phyloP scores from a whole-genome alignment of 1,140 invertebrate genomes.

The Drosophila teissieri region DNA sequence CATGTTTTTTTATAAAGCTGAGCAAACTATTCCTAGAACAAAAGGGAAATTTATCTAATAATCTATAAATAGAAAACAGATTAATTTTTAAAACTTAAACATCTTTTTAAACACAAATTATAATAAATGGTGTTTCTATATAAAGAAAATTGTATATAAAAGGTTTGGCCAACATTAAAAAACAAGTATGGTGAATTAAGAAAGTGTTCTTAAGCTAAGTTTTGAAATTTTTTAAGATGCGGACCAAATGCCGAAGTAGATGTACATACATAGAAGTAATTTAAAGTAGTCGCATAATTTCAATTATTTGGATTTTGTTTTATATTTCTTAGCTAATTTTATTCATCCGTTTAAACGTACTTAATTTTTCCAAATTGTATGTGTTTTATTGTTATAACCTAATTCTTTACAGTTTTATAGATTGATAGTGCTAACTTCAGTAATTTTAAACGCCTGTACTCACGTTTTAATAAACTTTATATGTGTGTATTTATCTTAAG shows the following conservation, averaged over 20 bases:
- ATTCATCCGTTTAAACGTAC: conserved; percentile 21
- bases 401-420: conserved; percentile 42
- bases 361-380: conserved; percentile 40
- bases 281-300: conserved; percentile 2
- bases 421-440: conserved; percentile 13
- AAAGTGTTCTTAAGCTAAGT: too few species aligned
- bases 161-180: too few species aligned
- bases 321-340: conserved; percentile 56
- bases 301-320: conserved; percentile 27
- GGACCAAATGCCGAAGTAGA: not conserved
- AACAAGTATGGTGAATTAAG: too few species aligned
- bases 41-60: too few species aligned
- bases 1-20: too few species aligned
- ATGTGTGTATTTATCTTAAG: conserved; percentile 12
- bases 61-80: too few species aligned
- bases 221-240: not conserved
- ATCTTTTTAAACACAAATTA: too few species aligned
- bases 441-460: conserved; percentile 22
- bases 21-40: too few species aligned
- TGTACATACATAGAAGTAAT: not conserved
- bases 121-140: too few species aligned
- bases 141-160: too few species aligned
- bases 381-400: conserved; percentile 49
- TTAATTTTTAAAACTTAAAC: too few species aligned
- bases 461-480: conserved; percentile 7